Base-by-base conservation (phyloP, 2,888 invertebrate genomes). In the Andrena bicolor region DNA sequence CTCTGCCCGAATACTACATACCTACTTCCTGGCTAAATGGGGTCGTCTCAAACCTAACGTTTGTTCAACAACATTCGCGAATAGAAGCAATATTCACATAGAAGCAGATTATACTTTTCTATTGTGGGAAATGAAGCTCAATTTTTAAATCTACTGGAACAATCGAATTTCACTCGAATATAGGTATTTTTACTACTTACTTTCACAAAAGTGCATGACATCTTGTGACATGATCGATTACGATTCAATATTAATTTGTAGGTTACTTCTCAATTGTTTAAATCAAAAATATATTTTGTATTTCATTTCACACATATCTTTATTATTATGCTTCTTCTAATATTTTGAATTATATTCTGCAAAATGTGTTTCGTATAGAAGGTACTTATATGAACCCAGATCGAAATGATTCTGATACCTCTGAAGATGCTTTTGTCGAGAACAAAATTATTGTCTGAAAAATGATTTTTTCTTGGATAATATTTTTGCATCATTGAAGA, bases 21-120 rank as follows among this genome's bases (percentile, higher is more conserved):
- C 63, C 53, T 5, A 51, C 68, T 63, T 63, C 35, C 3, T 16
- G 23, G n/a, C 26, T 26, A 53, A 66, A 49, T 61, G 35, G 6
- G 2, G 0, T 53, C 20, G 2, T 26, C 35, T 2, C 2, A 10
- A 23, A 28, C 26, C 2, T 58, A 58, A 69, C 56, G n/a, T 28
- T 48, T 61, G 32, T 32, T 30, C 13, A 61, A 20, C 30, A 16
- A 16, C 28, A 30, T 30, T 49, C n/a, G 2, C 48, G 8, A 49
- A 28, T 49, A 65, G 26, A 49, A 26, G 26, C 16, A 10, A 28
- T 60, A 30, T 7, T 28, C 2, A 7, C 0, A 30, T 8, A 23
- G 3, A 23, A 56, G 20, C 10, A 26, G 23, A 56, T 56, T 26
- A 56, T 23, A 56, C 4, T 26, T 56, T 23, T 23, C 23, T 10